A percentile compares a stretch with the other conserved stretches of the same genome.
Conservation (phyloP, 2,888 invertebrate genomes). For the Tipula lateralis region DNA sequence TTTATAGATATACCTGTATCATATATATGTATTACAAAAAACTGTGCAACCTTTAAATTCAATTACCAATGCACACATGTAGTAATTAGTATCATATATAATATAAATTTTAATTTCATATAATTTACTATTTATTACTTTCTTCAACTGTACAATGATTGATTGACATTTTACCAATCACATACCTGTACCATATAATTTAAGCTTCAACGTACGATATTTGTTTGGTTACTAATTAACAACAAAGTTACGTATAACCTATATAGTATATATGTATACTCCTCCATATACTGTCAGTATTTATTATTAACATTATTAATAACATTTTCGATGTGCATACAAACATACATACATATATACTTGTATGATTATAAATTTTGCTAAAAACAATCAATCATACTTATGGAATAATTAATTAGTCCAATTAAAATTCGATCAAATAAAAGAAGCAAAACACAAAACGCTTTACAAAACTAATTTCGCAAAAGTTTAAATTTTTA, state of each 20-base stretch:
- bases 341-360: too few relatives aligned
- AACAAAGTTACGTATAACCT: too few relatives aligned
- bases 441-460: background rate
- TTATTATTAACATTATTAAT: background rate
- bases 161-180: constrained; percentile 11
- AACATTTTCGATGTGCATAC: background rate
- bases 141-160: background rate
- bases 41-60: background rate
- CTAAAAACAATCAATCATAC: constrained; percentile 3
- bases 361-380: background rate
- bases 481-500: background rate
- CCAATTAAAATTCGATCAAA: constrained; percentile 1
- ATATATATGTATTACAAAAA: background rate
- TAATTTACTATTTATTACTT: background rate
- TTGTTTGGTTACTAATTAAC: background rate
- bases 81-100: background rate
- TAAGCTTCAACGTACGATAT: background rate
- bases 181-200: background rate
- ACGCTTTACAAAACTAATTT: background rate
- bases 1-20: background rate
- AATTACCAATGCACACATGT: background rate
- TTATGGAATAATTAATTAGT: background rate
- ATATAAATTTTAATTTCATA: background rate
- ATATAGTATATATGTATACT: background rate
- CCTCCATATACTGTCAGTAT: background rate